phyloP scores from a whole-genome alignment of 2,888 invertebrate species.

The Alitta virens region DNA sequence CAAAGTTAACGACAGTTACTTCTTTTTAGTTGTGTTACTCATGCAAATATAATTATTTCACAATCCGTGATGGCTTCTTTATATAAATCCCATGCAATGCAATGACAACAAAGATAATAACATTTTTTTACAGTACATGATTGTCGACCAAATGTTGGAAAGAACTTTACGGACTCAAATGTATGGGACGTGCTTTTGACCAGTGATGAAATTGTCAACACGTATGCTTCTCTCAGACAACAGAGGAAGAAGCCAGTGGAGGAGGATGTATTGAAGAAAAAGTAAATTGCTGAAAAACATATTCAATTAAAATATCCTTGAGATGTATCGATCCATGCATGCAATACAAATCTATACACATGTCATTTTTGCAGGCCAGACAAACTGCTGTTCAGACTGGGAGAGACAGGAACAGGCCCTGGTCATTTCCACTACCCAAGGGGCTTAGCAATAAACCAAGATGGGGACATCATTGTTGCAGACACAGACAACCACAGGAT shows the following conservation, averaged over 20 bases:
- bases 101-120: too few species aligned
- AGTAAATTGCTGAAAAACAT: constrained; percentile 22
- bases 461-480: constrained; percentile 43
- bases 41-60: too few species aligned
- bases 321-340: too few species aligned
- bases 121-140: constrained; percentile 46
- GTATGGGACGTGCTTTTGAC: constrained; percentile 47
- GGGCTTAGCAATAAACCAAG: constrained; percentile 36
- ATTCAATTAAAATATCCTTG: too few species aligned
- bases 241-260: neutral
- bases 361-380: constrained; percentile 43
- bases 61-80: too few species aligned
- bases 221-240: constrained; percentile 35
- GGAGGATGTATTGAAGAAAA: constrained; percentile 4
- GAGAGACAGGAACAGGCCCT: constrained; percentile 33
- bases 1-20: too few species aligned
- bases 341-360: neutral
- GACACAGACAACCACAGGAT: constrained; percentile 51
- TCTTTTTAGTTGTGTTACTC: too few species aligned
- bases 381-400: constrained; percentile 44
- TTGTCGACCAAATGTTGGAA: constrained; percentile 39
- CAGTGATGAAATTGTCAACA: constrained; percentile 41
- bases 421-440: constrained; percentile 48
- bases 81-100: too few species aligned
- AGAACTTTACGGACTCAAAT: constrained; percentile 34